Percentiles rank a stretch among this genome's conserved stretches.
phyloP scores from a whole-genome alignment of 2,888 invertebrate genomes.

The Drosophila lacicola region DNA sequence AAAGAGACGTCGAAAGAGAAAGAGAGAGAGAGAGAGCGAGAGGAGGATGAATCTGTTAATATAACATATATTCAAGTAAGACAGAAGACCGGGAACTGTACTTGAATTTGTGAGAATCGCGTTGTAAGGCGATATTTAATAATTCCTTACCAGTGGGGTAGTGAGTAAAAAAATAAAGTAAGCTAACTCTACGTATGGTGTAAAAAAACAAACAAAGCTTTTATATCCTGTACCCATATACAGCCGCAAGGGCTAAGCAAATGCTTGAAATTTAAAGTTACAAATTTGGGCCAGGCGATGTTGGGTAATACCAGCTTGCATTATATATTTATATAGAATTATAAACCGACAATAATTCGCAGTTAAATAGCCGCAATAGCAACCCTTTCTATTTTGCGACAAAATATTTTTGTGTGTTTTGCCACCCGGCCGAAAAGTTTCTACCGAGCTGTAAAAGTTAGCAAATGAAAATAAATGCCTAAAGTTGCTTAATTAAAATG shows the following conservation, averaged over 20 bases:
- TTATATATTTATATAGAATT: conserved; percentile 12
- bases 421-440: conserved; percentile 38
- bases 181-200: no score
- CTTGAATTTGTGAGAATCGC: neutral
- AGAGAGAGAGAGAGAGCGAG: no score
- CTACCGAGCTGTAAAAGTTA: conserved; percentile 50
- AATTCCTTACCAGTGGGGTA: no score
- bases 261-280: neutral
- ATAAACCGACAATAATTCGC: conserved; percentile 1
- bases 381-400: conserved; percentile 27
- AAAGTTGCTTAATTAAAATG: conserved; percentile 69
- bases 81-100: neutral
- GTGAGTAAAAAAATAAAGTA: no score
- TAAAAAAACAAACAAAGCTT: no score
- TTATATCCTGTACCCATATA: neutral
- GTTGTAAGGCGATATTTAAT: no score
- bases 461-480: conserved; percentile 67
- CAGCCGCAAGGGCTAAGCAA: neutral
- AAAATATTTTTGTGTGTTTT: conserved; percentile 35
- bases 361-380: conserved; percentile 12
- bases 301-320: neutral
- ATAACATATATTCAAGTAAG: neutral
- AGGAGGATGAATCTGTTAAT: neutral
- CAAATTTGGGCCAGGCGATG: neutral
- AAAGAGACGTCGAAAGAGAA: no score